phyloP scores from a whole-genome alignment of 2,797 vertebrate genomes.

The Epinephelus coioides region DNA sequence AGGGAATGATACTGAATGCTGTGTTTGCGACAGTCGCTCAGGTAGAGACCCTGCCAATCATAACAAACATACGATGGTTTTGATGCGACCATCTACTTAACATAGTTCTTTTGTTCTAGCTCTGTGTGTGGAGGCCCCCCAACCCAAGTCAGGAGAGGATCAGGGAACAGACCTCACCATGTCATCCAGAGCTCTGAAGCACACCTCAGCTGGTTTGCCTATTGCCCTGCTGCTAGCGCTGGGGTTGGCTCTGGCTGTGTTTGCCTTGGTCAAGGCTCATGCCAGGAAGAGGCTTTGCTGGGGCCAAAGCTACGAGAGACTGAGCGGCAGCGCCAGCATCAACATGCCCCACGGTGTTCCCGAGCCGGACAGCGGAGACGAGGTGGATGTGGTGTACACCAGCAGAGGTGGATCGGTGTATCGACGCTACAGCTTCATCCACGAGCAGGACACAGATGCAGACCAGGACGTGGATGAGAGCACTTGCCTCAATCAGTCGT shows the following conservation, averaged over 20 bases:
- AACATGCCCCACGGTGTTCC: constrained; percentile 84
- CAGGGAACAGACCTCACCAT: constrained; percentile 54
- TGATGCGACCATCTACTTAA: background rate
- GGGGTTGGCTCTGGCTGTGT: constrained; percentile 70
- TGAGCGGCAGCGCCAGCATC: constrained; percentile 78
- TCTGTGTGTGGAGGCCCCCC: constrained; percentile 83
- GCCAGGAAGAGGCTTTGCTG: constrained; percentile 86
- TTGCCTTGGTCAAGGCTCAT: constrained; percentile 79
- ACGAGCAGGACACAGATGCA: constrained; percentile 77
- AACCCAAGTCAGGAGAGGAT: constrained; percentile 55
- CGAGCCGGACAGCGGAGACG: constrained; percentile 83
- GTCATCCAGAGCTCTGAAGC: constrained; percentile 64
- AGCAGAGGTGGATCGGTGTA: constrained; percentile 83
- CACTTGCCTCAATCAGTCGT: constrained; percentile 71
- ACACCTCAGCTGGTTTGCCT: constrained; percentile 77
- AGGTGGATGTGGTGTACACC: constrained; percentile 89
- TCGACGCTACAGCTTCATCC: constrained; percentile 81
- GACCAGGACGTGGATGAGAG: constrained; percentile 74
- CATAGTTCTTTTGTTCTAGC: constrained; percentile 63
- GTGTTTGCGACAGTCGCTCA: constrained; percentile 84
- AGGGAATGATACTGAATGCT: constrained; percentile 80
- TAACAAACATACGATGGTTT: background rate
- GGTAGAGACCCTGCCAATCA: constrained; percentile 66
- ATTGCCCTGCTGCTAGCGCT: constrained; percentile 75
- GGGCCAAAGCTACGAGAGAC: constrained; percentile 86